A percentile compares a stretch with the other conserved stretches of the same genome.
Conservation (phyloP, 1,140 invertebrate species). For the Bacillus rossius region DNA sequence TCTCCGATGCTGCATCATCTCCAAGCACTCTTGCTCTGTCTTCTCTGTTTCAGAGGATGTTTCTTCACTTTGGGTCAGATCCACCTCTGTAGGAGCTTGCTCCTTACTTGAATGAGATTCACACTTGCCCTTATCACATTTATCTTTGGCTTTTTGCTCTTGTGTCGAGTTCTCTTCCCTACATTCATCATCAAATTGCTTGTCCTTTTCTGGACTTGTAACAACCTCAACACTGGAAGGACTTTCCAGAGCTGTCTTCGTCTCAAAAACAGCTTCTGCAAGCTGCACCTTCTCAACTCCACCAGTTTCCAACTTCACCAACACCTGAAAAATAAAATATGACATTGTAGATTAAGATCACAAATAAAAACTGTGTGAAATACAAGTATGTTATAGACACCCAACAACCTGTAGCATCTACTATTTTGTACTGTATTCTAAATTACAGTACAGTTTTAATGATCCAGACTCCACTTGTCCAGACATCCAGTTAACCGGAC, state of each 20-base stretch:
- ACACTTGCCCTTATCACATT: constrained; percentile 37
- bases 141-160: constrained; percentile 41
- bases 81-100: constrained; percentile 15
- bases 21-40: too few species aligned
- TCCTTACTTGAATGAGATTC: constrained; percentile 33
- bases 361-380: too few species aligned
- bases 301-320: neutral
- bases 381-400: too few species aligned
- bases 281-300: neutral
- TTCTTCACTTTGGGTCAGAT: constrained; percentile 13
- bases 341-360: too few species aligned
- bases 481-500: too few species aligned
- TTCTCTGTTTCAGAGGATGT: too few species aligned
- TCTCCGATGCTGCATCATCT: too few species aligned
- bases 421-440: too few species aligned
- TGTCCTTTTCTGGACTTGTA: constrained; percentile 47
- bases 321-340: too few species aligned
- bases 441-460: too few species aligned
- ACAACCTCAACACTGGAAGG: constrained; percentile 9
- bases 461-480: too few species aligned
- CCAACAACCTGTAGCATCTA: too few species aligned
- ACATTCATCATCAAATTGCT: constrained; percentile 50
- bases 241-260: neutral
- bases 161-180: constrained; percentile 17
- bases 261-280: neutral